These are phyloP conservation scores for Accipiter cooperii DNA, from an alignment of 2,113 vertebrate species.

Conservation along the genomic window DNA sequence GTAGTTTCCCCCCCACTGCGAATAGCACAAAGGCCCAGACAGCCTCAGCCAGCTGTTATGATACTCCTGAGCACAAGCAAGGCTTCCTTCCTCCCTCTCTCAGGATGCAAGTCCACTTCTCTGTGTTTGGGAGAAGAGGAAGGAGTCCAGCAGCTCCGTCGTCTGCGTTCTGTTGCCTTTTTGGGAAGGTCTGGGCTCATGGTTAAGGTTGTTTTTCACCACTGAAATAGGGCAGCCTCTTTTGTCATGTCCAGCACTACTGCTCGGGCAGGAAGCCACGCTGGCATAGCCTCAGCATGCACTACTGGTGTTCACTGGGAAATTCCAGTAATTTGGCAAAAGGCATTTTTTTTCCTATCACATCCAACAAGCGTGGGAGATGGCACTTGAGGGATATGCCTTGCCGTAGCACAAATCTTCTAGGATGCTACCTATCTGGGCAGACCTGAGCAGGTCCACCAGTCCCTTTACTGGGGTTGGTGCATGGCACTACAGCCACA, in stretches of 20 bases:
- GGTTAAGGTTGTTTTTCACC: neutral
- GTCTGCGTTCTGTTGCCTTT: neutral
- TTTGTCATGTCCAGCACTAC: neutral
- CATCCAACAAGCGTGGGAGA: neutral
- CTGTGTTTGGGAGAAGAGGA: slow-evolving; percentile 31
- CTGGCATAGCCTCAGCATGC: neutral
- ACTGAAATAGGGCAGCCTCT: neutral
- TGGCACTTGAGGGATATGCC: neutral
- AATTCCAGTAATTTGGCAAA: neutral
- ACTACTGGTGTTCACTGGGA: neutral
- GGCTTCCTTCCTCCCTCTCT: slow-evolving; percentile 28
- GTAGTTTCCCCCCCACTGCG: neutral
- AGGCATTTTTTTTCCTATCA: neutral
- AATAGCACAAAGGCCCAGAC: neutral
- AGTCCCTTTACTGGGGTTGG: neutral
- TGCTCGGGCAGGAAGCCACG: accelerated
- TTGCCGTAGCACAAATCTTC: neutral
- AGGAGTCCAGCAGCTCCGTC: neutral
- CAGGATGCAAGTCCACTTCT: slow-evolving; percentile 16
- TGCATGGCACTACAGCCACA: accelerated
- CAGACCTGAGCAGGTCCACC: neutral
- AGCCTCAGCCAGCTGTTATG: neutral
- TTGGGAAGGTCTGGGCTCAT: neutral
- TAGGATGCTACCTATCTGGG: neutral
- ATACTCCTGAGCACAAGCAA: neutral